Base-by-base conservation (phyloP, 2,888 invertebrate species). In the Hedya salicella region DNA sequence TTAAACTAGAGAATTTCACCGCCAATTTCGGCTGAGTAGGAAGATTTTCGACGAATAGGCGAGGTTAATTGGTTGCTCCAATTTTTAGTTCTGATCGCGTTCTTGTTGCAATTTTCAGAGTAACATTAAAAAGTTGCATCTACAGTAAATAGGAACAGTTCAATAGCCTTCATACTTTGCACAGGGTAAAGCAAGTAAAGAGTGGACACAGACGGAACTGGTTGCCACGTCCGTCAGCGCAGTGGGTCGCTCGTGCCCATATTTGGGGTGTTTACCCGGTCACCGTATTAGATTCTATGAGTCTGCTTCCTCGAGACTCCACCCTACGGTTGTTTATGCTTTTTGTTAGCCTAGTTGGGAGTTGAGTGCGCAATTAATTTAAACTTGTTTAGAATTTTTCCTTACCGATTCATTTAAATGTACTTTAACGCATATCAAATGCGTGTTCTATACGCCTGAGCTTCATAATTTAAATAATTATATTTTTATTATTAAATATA, bases 161-260 rank as follows among this genome's bases (percentile, higher is more conserved):
- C 79, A 79, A 76, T 79, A 80, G 78, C 81, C 82, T 85, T 81
- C 80, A 82, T 85, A 83, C 82, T 83, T 82, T 82, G 82, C 85
- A 78, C 82, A 81, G 83, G 85, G 83, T 84, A 87, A 87, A 80
- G 84, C 81, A 81, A 87, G 88, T 85, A 85, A 83, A 81, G n/a
- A n/a, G 82, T 78, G 72, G 78, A 74, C 79, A 73, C 71, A 86
- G 84, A 83, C 91, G 90, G 91, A 90, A 87, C 89, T 87, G n/a
- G 75, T 69, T 69, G 71, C 67, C n/a, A 72, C 74, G 83, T 88
- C 87, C 85, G 86, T 81, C 82, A 78, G 80, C 73, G 74, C 77
- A 87, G 83, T 87, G 79, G 88, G 89, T 85, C 88, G 84, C 73
- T 67, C 73, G 67, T 77, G 78, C 64, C 91, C 90, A 85, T 90